phyloP scores from a whole-genome alignment of 2,113 vertebrate species.

The Chaetura pelagica region DNA sequence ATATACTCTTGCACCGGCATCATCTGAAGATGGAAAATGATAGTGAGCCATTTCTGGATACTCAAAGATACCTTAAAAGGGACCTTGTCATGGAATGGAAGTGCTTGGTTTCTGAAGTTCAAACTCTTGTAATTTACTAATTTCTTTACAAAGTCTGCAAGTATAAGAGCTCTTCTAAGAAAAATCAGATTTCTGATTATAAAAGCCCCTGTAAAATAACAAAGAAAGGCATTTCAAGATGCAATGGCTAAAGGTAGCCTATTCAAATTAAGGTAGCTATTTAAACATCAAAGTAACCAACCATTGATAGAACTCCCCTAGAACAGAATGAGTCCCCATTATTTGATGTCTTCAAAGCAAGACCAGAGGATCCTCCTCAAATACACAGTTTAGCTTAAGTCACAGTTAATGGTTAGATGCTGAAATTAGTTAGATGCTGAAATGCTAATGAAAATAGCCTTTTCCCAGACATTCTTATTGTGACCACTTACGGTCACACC shows the following conservation, averaged over 20 bases:
- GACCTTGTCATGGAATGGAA: neutral
- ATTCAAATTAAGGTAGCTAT: neutral
- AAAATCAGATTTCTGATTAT: neutral
- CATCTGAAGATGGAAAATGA: neutral
- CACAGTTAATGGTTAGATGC: neutral
- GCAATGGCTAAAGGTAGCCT: neutral
- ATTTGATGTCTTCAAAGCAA: neutral
- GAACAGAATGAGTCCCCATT: neutral
- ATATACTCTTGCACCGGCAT: neutral
- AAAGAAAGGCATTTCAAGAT: neutral
- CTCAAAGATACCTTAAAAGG: neutral
- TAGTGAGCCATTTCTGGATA: neutral
- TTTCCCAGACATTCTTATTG: neutral
- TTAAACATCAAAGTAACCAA: neutral
- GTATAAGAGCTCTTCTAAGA: neutral
- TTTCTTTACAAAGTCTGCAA: neutral
- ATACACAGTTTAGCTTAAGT: neutral
- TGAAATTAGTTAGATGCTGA: neutral
- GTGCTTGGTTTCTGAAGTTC: neutral
- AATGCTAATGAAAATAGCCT: neutral
- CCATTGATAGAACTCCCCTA: neutral
- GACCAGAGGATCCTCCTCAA: neutral
- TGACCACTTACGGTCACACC: neutral
- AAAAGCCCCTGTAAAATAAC: neutral
- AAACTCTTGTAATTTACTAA: neutral